A percentile compares a stretch with the other conserved stretches of the same genome.
These are phyloP conservation scores for Leucoraja ocellata DNA, from an alignment of 2,797 vertebrate genomes.

Conservation along the genomic window DNA sequence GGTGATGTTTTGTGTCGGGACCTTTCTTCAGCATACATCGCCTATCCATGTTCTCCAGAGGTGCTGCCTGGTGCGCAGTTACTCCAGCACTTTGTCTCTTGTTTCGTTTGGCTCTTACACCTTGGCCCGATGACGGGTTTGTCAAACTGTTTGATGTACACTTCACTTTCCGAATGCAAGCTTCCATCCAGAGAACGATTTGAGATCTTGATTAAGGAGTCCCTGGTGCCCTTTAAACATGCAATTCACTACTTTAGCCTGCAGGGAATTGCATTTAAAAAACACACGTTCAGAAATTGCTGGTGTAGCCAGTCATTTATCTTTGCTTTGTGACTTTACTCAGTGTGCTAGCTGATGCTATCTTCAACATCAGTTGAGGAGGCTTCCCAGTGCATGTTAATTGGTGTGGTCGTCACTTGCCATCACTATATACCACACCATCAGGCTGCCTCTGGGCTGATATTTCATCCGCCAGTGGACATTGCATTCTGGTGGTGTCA, in stretches of 20 bases:
- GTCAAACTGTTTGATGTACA: conserved; percentile 1
- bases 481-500: not conserved
- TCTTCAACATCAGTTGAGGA: not conserved
- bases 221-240: conserved; percentile 19
- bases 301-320: not conserved
- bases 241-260: conserved; percentile 7
- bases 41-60: too few relatives aligned
- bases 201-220: conserved; percentile 30
- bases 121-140: not conserved
- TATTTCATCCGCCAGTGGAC: not conserved
- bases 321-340: conserved; percentile 13
- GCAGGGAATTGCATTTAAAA: conserved; percentile 30
- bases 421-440: not conserved
- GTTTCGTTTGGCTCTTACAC: not conserved
- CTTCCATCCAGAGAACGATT: conserved; percentile 11
- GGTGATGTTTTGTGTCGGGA: too few relatives aligned
- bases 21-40: too few relatives aligned
- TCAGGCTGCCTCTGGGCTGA: not conserved
- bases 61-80: too few relatives aligned
- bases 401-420: not conserved
- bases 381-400: not conserved
- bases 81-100: too few relatives aligned
- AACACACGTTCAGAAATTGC: not conserved
- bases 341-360: not conserved
- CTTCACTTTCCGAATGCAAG: conserved; percentile 14